Evolutionary conservation across 2,888 invertebrate genomes (phyloP).

Genomic region (Sicus ferrugineus): DNA sequence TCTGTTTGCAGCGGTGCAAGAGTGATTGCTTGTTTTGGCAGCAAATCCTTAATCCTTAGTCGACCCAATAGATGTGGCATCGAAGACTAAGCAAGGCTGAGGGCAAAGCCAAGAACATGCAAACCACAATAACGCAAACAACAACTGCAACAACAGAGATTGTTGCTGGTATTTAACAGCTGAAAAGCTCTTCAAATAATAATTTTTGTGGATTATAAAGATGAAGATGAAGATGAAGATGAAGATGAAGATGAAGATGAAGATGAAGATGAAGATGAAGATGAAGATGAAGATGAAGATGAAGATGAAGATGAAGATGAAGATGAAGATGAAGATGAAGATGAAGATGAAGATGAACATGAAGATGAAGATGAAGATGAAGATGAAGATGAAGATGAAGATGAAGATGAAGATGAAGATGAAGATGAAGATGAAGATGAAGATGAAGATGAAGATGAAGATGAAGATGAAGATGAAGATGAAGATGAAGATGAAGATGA

Average conservation of each 20-base stretch:
- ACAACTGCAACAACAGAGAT: too few relatives aligned
- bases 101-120: too few relatives aligned
- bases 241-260: slow-evolving; percentile 30
- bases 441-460: slow-evolving; percentile 5
- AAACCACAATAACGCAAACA: too few relatives aligned
- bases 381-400: slow-evolving; percentile 12
- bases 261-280: slow-evolving; percentile 32
- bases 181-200: too few relatives aligned
- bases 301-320: slow-evolving; percentile 17
- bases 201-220: not conserved
- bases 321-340: slow-evolving; percentile 5
- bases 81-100: too few relatives aligned
- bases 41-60: too few relatives aligned
- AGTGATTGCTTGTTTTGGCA: too few relatives aligned
- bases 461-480: slow-evolving; percentile 5
- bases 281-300: slow-evolving; percentile 33
- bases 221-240: slow-evolving; percentile 4
- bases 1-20: too few relatives aligned
- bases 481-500: slow-evolving; percentile 14
- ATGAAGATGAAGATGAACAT: slow-evolving; percentile 2
- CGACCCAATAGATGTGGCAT: too few relatives aligned
- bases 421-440: slow-evolving; percentile 14
- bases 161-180: too few relatives aligned
- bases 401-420: slow-evolving; percentile 9
- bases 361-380: slow-evolving; percentile 14